Conservation (phyloP, 2,888 invertebrate species). For the Himalopsyche japonica region DNA sequence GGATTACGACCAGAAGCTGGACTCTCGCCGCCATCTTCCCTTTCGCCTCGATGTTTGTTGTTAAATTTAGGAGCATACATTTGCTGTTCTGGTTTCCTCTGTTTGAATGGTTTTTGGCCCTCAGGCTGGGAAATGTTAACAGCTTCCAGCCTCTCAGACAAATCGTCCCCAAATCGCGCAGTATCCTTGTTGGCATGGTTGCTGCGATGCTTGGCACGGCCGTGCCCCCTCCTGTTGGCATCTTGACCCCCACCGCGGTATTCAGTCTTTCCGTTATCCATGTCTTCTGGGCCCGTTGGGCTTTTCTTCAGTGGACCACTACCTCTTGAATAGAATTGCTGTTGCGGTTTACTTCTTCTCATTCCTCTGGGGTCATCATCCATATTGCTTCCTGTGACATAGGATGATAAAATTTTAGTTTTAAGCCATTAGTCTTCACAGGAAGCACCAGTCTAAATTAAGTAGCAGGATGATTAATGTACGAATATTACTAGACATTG, state of each 20-base stretch:
- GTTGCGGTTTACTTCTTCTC: slow-evolving; percentile 68
- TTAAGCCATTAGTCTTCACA: too few species aligned
- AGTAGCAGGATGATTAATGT: too few species aligned
- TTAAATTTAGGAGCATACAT: slow-evolving; percentile 50
- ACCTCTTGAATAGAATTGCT: slow-evolving; percentile 75
- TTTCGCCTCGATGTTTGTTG: slow-evolving; percentile 33
- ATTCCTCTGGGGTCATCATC: slow-evolving; percentile 61
- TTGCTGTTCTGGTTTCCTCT: slow-evolving; percentile 55
- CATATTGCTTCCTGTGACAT: slow-evolving; percentile 48
- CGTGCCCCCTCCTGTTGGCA: slow-evolving; percentile 48
- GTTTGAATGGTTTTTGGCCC: slow-evolving; percentile 33
- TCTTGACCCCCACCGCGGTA: slow-evolving; percentile 40
- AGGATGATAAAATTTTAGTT: neutral
- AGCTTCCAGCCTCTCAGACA: slow-evolving; percentile 20
- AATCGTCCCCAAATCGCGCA: slow-evolving; percentile 30
- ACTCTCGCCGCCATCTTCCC: slow-evolving; percentile 39
- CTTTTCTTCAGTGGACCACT: slow-evolving; percentile 75
- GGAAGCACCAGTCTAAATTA: too few species aligned
- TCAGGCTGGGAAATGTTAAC: slow-evolving; percentile 22
- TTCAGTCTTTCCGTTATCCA: slow-evolving; percentile 54
- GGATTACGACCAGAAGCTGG: slow-evolving; percentile 32
- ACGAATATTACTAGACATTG: too few species aligned
- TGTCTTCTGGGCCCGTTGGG: slow-evolving; percentile 63
- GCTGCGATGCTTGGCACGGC: slow-evolving; percentile 50
- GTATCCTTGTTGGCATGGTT: slow-evolving; percentile 24